Evolutionary conservation across 1,140 invertebrate genomes (phyloP).

Genomic region (Apis florea): DNA sequence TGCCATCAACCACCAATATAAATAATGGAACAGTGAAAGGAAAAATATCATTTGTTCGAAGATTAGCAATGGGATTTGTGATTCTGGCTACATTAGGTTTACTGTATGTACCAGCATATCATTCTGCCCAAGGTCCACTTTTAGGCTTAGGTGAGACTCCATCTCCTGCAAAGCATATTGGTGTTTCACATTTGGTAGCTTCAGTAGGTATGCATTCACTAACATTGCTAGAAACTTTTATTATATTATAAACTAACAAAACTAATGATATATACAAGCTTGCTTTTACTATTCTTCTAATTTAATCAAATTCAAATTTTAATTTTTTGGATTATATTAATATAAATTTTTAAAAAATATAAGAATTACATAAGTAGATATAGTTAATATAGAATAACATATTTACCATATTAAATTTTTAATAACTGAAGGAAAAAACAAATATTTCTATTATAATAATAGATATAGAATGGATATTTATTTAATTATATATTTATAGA

Average conservation of each 20-base stretch:
- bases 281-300: neutral
- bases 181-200: conserved; percentile 67
- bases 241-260: conserved; percentile 21
- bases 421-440: neutral
- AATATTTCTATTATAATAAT: neutral
- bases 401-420: neutral
- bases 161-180: conserved; percentile 66
- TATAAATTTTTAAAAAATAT: conserved; percentile 10
- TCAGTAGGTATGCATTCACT: conserved; percentile 74
- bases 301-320: neutral
- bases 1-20: conserved; percentile 65
- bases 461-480: neutral
- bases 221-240: conserved; percentile 51
- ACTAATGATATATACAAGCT: neutral
- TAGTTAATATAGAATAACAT: neutral
- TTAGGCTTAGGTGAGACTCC: conserved; percentile 76
- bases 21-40: conserved; percentile 65
- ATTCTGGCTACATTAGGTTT: conserved; percentile 73
- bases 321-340: neutral
- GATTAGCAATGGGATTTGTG: conserved; percentile 74
- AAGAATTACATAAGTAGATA: neutral
- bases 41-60: conserved; percentile 73
- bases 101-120: conserved; percentile 78
- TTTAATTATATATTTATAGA: neutral
- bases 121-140: conserved; percentile 75